Evolutionary conservation across 2,888 invertebrate genomes (phyloP).

Genomic region (Myopa tessellatipennis): DNA sequence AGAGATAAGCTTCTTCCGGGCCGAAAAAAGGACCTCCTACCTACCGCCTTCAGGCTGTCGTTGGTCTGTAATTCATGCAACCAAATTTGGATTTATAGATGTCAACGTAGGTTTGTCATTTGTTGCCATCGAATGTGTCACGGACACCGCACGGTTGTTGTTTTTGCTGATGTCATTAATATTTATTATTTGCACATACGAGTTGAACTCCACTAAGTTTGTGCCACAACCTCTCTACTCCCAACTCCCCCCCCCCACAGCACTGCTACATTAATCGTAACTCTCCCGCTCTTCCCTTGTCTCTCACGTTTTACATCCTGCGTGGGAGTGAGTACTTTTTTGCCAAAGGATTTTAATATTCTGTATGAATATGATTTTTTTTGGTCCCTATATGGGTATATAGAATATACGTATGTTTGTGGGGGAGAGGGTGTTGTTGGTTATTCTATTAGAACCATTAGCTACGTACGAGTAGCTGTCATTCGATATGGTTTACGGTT

Average conservation of each 20-base stretch:
- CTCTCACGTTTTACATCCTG: constrained; percentile 1
- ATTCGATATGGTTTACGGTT: constrained; percentile 43
- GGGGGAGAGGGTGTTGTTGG: constrained; percentile 18
- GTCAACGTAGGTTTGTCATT: constrained; percentile 39
- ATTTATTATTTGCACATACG: constrained; percentile 48
- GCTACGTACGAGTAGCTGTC: constrained; percentile 38
- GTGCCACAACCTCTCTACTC: background rate
- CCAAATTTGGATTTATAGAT: constrained; percentile 38
- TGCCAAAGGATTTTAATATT: constrained; percentile 45
- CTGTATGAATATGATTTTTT: constrained; percentile 38
- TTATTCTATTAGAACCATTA: constrained; percentile 49
- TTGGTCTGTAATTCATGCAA: constrained; percentile 22
- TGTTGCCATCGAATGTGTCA: constrained; percentile 42
- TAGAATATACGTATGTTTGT: constrained; percentile 4
- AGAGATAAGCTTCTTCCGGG: no score
- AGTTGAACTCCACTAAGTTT: constrained; percentile 2
- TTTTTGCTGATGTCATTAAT: constrained; percentile 42
- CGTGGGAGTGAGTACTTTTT: constrained; percentile 6
- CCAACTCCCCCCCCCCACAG: background rate
- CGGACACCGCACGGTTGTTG: constrained; percentile 27
- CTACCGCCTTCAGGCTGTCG: background rate
- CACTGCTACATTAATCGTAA: background rate
- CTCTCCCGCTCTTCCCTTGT: background rate
- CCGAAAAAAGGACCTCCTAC: no score
- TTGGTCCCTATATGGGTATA: background rate